phyloP scores from a whole-genome alignment of 2,888 invertebrate species.

The Agapetus fuscipes region DNA sequence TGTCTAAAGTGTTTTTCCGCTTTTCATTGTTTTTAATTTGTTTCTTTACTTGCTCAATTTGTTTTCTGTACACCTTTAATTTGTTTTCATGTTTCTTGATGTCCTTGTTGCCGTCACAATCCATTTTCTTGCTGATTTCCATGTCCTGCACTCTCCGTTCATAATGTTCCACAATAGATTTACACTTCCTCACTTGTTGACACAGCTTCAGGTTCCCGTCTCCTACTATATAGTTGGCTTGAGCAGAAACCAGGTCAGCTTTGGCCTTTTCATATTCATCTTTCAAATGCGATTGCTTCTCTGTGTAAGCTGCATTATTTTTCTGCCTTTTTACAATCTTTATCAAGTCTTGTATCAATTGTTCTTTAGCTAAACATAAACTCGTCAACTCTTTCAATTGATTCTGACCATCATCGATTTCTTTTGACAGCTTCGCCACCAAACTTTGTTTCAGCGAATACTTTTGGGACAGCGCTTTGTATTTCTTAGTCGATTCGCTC shows the following conservation, averaged over 20 bases:
- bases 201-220: slow-evolving; percentile 38
- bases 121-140: slow-evolving; percentile 40
- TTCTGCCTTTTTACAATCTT: slow-evolving; percentile 32
- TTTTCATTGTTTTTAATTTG: slow-evolving; percentile 67
- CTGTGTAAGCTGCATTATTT: slow-evolving; percentile 38
- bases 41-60: slow-evolving; percentile 64
- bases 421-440: slow-evolving; percentile 42
- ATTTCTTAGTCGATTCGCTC: slow-evolving; percentile 42
- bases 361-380: slow-evolving; percentile 56
- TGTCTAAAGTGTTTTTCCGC: slow-evolving; percentile 56
- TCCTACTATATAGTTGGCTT: slow-evolving; percentile 49
- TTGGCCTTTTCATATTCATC: slow-evolving; percentile 50
- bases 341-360: slow-evolving; percentile 58
- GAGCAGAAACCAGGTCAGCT: slow-evolving; percentile 45
- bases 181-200: slow-evolving; percentile 33
- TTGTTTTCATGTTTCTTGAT: slow-evolving; percentile 64
- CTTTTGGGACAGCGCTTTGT: slow-evolving; percentile 45
- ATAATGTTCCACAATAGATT: slow-evolving; percentile 31
- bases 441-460: slow-evolving; percentile 42
- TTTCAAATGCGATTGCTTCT: slow-evolving; percentile 51
- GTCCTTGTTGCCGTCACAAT: slow-evolving; percentile 51
- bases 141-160: slow-evolving; percentile 35
- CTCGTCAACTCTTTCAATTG: slow-evolving; percentile 65
- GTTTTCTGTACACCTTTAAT: slow-evolving; percentile 62
- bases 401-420: slow-evolving; percentile 56